Evolutionary conservation across 2,113 vertebrate species (phyloP).

Genomic region (Podiceps cristatus): DNA sequence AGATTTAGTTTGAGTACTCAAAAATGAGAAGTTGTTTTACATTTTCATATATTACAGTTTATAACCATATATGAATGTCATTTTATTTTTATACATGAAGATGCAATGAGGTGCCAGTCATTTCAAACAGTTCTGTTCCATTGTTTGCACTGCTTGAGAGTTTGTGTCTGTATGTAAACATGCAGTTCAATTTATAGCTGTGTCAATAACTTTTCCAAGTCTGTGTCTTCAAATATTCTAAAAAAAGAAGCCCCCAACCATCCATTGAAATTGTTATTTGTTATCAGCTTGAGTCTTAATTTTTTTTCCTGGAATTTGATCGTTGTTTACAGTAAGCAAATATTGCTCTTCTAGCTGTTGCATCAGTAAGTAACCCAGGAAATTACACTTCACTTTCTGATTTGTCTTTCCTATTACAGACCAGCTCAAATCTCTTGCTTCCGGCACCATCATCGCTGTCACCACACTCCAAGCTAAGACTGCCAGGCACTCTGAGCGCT

Average conservation of each 20-base stretch:
- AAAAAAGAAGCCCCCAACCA: not conserved
- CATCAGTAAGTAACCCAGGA: constrained; percentile 74
- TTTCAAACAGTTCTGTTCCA: not conserved
- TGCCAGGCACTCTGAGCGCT: constrained; percentile 68
- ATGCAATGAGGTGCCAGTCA: not conserved
- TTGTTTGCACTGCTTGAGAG: not conserved
- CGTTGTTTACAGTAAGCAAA: constrained; percentile 46
- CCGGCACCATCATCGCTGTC: constrained; percentile 83
- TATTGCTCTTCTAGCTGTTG: constrained; percentile 59
- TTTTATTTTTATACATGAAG: not conserved
- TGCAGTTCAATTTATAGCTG: not conserved
- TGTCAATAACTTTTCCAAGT: not conserved
- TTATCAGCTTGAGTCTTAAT: not conserved
- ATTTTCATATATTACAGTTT: not conserved
- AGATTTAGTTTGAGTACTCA: not conserved
- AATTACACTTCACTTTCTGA: constrained; percentile 72
- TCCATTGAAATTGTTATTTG: not conserved
- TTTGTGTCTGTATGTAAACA: not conserved
- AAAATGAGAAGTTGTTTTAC: not conserved
- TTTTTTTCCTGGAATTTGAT: not conserved
- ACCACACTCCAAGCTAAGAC: constrained; percentile 82
- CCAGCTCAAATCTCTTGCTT: constrained; percentile 80
- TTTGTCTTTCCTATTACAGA: constrained; percentile 82
- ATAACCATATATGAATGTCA: not conserved
- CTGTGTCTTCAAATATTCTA: not conserved